Conservation (phyloP, 2,113 vertebrate genomes). For the Otocyon megalotis region DNA sequence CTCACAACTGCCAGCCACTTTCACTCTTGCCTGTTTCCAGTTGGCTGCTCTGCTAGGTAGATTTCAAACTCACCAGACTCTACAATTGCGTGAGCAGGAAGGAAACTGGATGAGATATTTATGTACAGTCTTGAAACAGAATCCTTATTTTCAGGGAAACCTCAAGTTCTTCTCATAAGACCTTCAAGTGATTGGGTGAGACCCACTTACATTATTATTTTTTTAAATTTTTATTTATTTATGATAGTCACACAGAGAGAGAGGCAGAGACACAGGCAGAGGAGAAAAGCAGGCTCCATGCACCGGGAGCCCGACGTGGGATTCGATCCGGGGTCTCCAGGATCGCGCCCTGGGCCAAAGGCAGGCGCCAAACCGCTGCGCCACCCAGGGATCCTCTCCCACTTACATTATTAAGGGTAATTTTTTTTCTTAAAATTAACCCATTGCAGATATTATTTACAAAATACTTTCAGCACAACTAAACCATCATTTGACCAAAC, state of each 20-base stretch:
- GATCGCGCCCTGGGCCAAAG: too few relatives aligned
- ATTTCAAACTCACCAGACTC: not conserved
- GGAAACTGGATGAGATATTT: not conserved
- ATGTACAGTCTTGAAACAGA: not conserved
- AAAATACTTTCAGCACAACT: not conserved
- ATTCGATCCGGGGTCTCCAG: too few relatives aligned
- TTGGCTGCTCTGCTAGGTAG: not conserved
- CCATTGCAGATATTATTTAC: not conserved
- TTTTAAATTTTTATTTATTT: too few relatives aligned
- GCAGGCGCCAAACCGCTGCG: too few relatives aligned
- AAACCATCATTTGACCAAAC: not conserved
- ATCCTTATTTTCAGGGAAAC: not conserved
- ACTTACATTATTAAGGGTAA: not conserved
- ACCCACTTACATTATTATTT: not conserved
- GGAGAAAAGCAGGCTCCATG: too few relatives aligned
- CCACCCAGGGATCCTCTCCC: too few relatives aligned
- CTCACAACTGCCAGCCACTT: not conserved
- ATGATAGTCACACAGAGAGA: too few relatives aligned
- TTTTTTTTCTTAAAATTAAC: not conserved
- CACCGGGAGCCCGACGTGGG: too few relatives aligned
- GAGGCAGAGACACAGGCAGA: too few relatives aligned
- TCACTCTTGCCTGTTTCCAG: not conserved
- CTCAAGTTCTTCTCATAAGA: not conserved
- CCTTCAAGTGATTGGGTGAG: not conserved
- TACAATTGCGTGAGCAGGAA: not conserved